Evolutionary conservation across 2,888 invertebrate genomes (phyloP), one percentile per base, ranked within the genome.

Genomic region (Notodonta ziczac): DNA sequence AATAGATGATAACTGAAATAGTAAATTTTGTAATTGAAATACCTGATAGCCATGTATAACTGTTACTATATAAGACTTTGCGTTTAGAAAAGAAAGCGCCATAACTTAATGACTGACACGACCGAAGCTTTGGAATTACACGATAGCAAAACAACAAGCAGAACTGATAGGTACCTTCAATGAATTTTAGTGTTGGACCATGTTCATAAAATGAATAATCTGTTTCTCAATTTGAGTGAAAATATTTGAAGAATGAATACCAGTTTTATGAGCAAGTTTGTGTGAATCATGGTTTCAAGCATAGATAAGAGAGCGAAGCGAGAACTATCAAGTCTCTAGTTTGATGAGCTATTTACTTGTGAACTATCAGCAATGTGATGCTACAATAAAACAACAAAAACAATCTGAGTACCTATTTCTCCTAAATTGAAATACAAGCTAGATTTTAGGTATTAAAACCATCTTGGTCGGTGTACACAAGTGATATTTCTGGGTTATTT

Each of bases 401-500:
- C 24, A 24, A 24, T 24, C 24, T 24, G 2, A 24, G 24, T 24
- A 24, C 24, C 24, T 48, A 8, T 7, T 48, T 48, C n/a, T 48
- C 48, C 48, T 3, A 48, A 14, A n/a, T 14, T n/a, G 5, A 6
- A 48, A n/a, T 16, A 5, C n/a, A 46, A 10, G 13, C 50, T 50
- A 50, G 14, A 50, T 50, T 7, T 16, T 9, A 50, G 16, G 8
- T 48, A n/a, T 13, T 2, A 50, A 50, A 50, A 16, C n/a, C 46
- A n/a, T n/a, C 1, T 50, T 52, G 13, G 7, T 52, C 52, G 12
- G 12, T 32, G 32, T 32, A 52, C 32, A 32, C 52, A 52, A 24
- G 52, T 32, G 52, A 24, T 13, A 35, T 16, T 52, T 52, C 13
- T 52, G 13, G 52, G 52, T 52, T 32, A 52, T 52, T 52, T 13